These are phyloP conservation scores for Proterorhinus semilunaris DNA, from an alignment of 2,113 vertebrate genomes.

Conservation along the genomic window DNA sequence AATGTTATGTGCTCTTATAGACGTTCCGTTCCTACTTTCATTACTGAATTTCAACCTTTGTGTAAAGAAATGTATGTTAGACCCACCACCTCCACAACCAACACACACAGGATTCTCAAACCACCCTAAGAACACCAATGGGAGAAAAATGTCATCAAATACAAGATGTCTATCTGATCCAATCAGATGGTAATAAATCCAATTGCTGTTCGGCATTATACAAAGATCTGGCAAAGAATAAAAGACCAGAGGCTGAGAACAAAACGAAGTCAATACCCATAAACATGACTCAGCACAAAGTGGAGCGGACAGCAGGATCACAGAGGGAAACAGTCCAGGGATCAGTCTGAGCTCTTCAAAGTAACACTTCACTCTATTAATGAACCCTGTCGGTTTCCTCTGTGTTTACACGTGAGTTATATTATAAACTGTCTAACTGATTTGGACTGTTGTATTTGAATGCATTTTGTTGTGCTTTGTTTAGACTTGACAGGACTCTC, in stretches of 20 bases:
- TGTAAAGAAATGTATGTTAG: background rate
- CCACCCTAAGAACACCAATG: constrained; percentile 5
- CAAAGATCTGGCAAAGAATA: constrained; percentile 23
- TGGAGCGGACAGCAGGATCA: constrained; percentile 11
- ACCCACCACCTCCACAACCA: background rate
- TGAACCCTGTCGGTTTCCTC: too few species aligned
- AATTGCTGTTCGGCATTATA: constrained; percentile 27
- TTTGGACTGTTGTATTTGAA: background rate
- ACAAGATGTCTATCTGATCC: constrained; percentile 36
- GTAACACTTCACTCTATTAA: too few species aligned
- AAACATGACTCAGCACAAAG: constrained; percentile 22
- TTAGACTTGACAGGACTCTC: constrained; percentile 31
- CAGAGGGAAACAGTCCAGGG: background rate
- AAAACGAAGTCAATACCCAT: constrained; percentile 27
- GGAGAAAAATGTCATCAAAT: constrained; percentile 31
- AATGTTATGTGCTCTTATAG: background rate
- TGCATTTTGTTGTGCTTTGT: background rate
- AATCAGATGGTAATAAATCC: constrained; percentile 27
- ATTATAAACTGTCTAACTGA: too few species aligned
- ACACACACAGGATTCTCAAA: constrained; percentile 2
- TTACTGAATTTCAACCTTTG: background rate
- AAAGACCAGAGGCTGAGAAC: constrained; percentile 36
- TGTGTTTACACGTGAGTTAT: too few species aligned
- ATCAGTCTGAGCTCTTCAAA: background rate
- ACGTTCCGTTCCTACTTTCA: background rate